A percentile compares a stretch with the other conserved stretches of the same genome.
These are phyloP conservation scores for Cylas formicarius DNA, from an alignment of 1,140 invertebrate species.

Conservation along the genomic window DNA sequence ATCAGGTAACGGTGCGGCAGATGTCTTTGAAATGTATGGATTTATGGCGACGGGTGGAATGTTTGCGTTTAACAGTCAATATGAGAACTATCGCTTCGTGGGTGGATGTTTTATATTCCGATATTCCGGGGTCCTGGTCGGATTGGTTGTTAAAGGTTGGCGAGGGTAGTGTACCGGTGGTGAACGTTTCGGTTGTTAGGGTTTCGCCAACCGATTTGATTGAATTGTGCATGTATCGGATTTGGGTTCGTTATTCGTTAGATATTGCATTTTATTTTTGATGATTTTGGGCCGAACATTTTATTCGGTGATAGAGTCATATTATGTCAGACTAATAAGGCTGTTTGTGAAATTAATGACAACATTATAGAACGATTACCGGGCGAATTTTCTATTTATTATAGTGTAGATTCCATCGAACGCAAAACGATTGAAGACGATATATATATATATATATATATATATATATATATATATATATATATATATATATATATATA, in stretches of 20 bases:
- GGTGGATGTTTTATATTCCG: too few relatives aligned
- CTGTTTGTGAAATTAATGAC: neutral
- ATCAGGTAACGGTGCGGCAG: neutral
- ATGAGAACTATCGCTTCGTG: too few relatives aligned
- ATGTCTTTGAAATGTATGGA: too few relatives aligned
- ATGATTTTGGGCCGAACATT: neutral
- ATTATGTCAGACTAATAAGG: neutral
- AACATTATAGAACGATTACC: neutral
- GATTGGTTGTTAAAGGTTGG: constrained; percentile 1
- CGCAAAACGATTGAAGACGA: neutral
- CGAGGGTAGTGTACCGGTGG: neutral
- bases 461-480: too few relatives aligned
- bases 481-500: too few relatives aligned
- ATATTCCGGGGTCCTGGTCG: neutral
- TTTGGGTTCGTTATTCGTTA: too few relatives aligned
- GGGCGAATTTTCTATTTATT: neutral
- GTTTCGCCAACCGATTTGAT: neutral
- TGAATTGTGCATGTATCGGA: too few relatives aligned
- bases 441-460: too few relatives aligned
- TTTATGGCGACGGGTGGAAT: too few relatives aligned
- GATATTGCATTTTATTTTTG: neutral
- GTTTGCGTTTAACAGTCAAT: too few relatives aligned
- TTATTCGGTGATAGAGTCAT: neutral
- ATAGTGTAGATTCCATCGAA: neutral
- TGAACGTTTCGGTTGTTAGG: neutral